Conservation (phyloP, 2,888 invertebrate genomes). For the Drosophila neotestacea region DNA sequence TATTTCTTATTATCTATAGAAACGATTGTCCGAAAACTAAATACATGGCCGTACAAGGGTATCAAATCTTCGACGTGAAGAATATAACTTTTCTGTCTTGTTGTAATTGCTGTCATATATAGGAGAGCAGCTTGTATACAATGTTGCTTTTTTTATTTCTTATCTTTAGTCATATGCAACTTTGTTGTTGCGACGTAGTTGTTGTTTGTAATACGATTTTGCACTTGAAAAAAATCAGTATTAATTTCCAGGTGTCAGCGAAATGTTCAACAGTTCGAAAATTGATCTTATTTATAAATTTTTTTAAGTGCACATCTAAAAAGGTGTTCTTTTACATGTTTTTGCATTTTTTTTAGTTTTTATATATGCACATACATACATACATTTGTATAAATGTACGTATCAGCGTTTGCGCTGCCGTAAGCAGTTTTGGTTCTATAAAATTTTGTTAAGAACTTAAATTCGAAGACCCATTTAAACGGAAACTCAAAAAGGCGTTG, state of each 20-base stretch:
- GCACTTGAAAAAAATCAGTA: neutral
- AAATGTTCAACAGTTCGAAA: neutral
- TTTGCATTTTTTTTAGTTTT: too few species aligned
- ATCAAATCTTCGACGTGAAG: neutral
- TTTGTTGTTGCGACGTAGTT: neutral
- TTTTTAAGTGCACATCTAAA: neutral
- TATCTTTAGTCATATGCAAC: neutral
- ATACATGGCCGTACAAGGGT: neutral
- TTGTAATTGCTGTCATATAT: neutral
- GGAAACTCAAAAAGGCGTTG: too few species aligned
- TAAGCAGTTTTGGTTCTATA: too few species aligned
- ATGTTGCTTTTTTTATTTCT: neutral
- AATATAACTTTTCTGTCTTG: neutral
- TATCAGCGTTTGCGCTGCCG: too few species aligned
- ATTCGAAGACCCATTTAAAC: too few species aligned
- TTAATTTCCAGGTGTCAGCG: neutral
- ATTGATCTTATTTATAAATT: neutral
- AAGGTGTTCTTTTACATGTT: too few species aligned
- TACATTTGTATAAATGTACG: too few species aligned
- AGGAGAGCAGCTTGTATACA: neutral
- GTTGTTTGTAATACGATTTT: neutral
- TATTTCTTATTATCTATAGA: neutral
- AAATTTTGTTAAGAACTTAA: too few species aligned
- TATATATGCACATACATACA: too few species aligned
- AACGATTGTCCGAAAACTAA: neutral